Conservation (phyloP, 2,888 invertebrate species). For the Sylvicola fuscatus region DNA sequence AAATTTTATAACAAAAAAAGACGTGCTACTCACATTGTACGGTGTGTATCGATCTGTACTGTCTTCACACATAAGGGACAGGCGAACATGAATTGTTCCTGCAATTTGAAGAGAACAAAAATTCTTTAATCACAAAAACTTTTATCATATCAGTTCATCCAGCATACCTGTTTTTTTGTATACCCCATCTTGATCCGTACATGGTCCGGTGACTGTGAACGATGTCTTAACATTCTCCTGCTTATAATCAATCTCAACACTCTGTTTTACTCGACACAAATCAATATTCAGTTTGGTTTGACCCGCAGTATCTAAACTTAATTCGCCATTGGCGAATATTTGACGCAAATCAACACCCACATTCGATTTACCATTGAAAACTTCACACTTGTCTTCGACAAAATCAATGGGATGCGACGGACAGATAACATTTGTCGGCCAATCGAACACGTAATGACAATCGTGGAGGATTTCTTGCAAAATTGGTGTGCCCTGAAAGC, state of each 20-base stretch:
- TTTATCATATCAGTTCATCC: too few species aligned
- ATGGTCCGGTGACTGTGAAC: too few species aligned
- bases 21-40: too few species aligned
- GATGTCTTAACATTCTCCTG: too few species aligned
- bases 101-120: too few species aligned
- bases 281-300: conserved; percentile 9
- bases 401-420: conserved; percentile 19
- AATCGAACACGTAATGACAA: conserved; percentile 21
- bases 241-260: conserved; percentile 3
- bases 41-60: too few species aligned
- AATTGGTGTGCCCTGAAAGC: conserved; percentile 19
- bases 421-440: conserved; percentile 24
- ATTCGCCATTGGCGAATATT: conserved; percentile 17
- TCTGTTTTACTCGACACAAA: conserved; percentile 11
- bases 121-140: too few species aligned
- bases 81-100: too few species aligned
- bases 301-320: conserved; percentile 8
- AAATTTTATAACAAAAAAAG: too few species aligned
- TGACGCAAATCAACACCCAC: conserved; percentile 17
- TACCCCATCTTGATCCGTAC: too few species aligned
- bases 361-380: conserved; percentile 19
- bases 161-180: too few species aligned
- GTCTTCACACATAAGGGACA: too few species aligned
- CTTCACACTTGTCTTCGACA: conserved; percentile 16
- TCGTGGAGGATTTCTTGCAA: conserved; percentile 17